phyloP scores from a whole-genome alignment of 1,140 invertebrate species.

The Psilanteris sp. region DNA sequence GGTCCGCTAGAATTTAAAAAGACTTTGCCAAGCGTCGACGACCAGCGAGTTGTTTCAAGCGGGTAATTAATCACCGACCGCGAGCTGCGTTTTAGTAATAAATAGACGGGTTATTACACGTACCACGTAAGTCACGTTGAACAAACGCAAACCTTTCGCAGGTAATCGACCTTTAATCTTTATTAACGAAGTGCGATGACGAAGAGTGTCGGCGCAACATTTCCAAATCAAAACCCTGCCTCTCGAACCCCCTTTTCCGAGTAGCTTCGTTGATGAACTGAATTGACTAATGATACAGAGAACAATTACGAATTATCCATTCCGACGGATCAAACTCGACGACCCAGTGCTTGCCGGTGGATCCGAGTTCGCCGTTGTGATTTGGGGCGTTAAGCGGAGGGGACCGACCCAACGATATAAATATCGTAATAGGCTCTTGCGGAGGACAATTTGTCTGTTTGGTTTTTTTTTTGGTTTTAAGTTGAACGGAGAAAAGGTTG shows the following conservation, averaged over 20 bases:
- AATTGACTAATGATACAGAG: constrained; percentile 36
- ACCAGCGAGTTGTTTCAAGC: constrained; percentile 42
- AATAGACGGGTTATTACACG: no score
- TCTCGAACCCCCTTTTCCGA: constrained; percentile 41
- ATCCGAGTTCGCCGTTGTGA: no score
- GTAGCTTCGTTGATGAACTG: constrained; percentile 39
- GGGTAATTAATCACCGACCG: constrained; percentile 58
- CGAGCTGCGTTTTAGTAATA: constrained; percentile 66
- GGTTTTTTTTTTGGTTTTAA: no score
- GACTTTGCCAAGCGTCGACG: constrained; percentile 71
- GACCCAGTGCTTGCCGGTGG: no score
- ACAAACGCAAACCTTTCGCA: constrained; percentile 57
- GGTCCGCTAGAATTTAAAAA: constrained; percentile 65
- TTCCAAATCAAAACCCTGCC: constrained; percentile 66
- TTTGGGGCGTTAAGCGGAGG: no score
- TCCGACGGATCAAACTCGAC: no score
- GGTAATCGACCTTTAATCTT: constrained; percentile 69
- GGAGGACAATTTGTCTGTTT: no score
- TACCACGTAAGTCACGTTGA: constrained; percentile 55
- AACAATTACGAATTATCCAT: constrained; percentile 12
- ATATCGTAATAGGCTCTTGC: no score
- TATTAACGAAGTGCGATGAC: constrained; percentile 67
- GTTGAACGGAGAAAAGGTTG: no score
- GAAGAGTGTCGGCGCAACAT: constrained; percentile 66
- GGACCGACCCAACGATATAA: no score